phyloP scores from a whole-genome alignment of 1,140 invertebrate genomes.

The Scaptodrosophila lebanonensis region DNA sequence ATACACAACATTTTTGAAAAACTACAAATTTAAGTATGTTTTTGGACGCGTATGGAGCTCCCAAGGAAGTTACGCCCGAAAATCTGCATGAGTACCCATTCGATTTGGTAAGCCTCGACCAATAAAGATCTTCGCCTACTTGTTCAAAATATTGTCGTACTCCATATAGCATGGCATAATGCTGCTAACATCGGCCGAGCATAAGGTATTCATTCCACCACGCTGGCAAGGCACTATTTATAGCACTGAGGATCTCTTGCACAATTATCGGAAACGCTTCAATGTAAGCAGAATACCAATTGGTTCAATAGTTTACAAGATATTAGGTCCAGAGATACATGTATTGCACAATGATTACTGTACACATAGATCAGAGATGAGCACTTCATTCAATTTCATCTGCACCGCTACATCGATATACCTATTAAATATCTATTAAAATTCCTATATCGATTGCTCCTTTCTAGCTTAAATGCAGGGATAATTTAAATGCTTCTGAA shows the following conservation, averaged over 20 bases:
- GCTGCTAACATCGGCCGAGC: slow-evolving; percentile 46
- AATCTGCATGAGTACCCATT: slow-evolving; percentile 35
- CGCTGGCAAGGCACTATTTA: slow-evolving; percentile 54
- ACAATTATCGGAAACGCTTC: slow-evolving; percentile 32
- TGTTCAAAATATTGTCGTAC: not conserved
- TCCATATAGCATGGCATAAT: slow-evolving; percentile 46
- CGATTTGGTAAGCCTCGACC: slow-evolving; percentile 29
- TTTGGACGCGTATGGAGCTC: slow-evolving; percentile 34
- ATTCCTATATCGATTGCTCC: too few relatives aligned
- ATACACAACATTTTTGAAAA: too few relatives aligned
- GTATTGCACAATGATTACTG: too few relatives aligned
- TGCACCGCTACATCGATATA: too few relatives aligned
- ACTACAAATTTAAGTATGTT: slow-evolving; percentile 36
- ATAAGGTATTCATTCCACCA: slow-evolving; percentile 34
- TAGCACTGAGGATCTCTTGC: slow-evolving; percentile 39
- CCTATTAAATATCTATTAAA: too few relatives aligned
- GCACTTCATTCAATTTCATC: too few relatives aligned
- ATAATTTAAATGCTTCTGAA: too few relatives aligned
- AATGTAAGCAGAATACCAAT: too few relatives aligned
- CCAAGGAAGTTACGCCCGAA: slow-evolving; percentile 43
- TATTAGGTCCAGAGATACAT: too few relatives aligned
- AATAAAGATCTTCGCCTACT: too few relatives aligned
- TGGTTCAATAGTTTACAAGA: not conserved
- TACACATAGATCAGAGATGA: too few relatives aligned
- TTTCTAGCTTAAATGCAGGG: too few relatives aligned